These are phyloP conservation scores for Cyprinella venusta DNA, from an alignment of 2,797 vertebrate genomes.

Conservation along the genomic window DNA sequence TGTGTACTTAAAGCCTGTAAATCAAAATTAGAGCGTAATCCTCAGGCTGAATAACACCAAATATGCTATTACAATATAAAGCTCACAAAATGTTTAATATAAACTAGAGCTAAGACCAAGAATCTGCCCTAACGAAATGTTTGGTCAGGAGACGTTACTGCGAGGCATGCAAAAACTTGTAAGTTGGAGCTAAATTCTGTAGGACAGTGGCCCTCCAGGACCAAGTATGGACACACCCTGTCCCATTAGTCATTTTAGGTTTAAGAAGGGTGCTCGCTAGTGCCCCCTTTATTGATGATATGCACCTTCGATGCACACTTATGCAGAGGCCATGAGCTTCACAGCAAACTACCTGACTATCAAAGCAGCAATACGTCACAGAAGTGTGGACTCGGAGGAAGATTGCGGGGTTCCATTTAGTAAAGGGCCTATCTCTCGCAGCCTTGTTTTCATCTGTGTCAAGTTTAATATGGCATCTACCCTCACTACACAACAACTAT, in stretches of 20 bases:
- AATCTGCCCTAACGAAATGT: too few relatives aligned
- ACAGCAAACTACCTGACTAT: not conserved
- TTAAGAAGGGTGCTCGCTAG: too few relatives aligned
- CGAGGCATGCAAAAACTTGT: too few relatives aligned
- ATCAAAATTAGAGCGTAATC: not conserved
- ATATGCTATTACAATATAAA: not conserved
- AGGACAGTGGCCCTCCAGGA: not conserved
- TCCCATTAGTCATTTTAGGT: too few relatives aligned
- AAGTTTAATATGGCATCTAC: not conserved
- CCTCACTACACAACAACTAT: not conserved
- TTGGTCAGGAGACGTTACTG: too few relatives aligned
- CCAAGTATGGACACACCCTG: not conserved
- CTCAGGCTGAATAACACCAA: not conserved
- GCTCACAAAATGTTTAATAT: too few relatives aligned
- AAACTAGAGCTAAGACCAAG: too few relatives aligned
- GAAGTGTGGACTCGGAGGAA: not conserved
- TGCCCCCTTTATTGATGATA: not conserved
- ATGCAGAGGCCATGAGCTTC: not conserved
- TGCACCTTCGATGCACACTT: not conserved
- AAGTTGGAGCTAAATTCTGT: too few relatives aligned
- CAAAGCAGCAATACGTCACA: not conserved
- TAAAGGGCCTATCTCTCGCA: not conserved
- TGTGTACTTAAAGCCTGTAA: not conserved
- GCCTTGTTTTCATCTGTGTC: not conserved
- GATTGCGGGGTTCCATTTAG: not conserved